Conservation (phyloP, 2,888 invertebrate genomes). For the Drosophila aldrichi region DNA sequence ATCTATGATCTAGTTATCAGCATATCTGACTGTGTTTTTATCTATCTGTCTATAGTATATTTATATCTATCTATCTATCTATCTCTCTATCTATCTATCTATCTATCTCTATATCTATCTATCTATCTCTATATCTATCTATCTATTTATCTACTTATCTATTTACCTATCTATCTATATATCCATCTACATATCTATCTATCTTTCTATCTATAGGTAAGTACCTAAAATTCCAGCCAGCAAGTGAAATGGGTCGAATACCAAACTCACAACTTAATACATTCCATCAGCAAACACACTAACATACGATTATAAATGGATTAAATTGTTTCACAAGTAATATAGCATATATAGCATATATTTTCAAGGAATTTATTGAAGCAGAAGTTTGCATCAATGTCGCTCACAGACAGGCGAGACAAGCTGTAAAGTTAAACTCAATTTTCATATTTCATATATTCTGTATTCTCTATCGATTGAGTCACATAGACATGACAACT, state of each 20-base stretch:
- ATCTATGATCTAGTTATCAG: too few species aligned
- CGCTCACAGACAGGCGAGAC: background rate
- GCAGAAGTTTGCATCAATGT: background rate
- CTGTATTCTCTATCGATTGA: conserved; percentile 15
- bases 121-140: too few species aligned
- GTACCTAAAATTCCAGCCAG: too few species aligned
- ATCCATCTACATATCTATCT: too few species aligned
- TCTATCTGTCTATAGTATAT: too few species aligned
- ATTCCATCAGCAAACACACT: background rate
- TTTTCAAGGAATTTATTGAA: background rate
- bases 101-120: too few species aligned
- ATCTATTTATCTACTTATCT: too few species aligned
- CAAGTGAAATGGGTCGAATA: too few species aligned
- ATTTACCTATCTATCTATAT: too few species aligned
- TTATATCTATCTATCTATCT: background rate
- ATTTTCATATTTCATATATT: conserved; percentile 11
- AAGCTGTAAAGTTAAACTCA: conserved; percentile 2
- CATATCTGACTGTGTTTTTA: too few species aligned
- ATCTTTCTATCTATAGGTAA: too few species aligned
- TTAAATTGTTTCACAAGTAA: background rate
- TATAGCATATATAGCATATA: background rate
- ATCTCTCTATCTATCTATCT: background rate
- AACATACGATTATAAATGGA: background rate
- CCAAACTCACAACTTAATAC: background rate
- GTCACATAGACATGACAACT: conserved; percentile 29